Percentiles rank a stretch among this genome's conserved stretches.
Evolutionary conservation across 1,140 invertebrate genomes (phyloP).

Genomic region (Drosophila sechellia): DNA sequence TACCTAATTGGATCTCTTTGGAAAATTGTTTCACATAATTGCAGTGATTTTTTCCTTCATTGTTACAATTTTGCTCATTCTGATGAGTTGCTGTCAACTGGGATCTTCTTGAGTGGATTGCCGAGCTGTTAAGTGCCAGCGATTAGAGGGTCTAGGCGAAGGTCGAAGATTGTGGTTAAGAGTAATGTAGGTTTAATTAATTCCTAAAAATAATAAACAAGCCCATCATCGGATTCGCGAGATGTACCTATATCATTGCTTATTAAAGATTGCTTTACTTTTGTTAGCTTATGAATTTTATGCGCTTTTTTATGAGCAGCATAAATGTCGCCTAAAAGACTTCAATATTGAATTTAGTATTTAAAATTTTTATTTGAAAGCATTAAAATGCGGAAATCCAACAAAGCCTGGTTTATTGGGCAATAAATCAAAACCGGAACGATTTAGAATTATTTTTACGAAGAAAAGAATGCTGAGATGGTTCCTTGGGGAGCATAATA

Average conservation of each 20-base stretch:
- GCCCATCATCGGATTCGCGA: not conserved
- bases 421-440: constrained; percentile 30
- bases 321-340: not conserved
- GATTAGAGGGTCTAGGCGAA: constrained; percentile 36
- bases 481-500: constrained; percentile 9
- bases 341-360: too few relatives aligned
- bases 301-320: not conserved
- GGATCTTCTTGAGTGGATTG: constrained; percentile 32
- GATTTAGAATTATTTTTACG: not conserved
- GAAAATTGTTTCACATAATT: constrained; percentile 60
- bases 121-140: constrained; percentile 46
- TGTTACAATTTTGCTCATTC: constrained; percentile 50
- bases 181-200: constrained; percentile 31
- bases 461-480: not conserved
- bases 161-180: constrained; percentile 33
- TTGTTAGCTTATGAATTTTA: not conserved
- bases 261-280: not conserved
- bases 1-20: constrained; percentile 35
- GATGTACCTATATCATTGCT: not conserved
- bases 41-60: constrained; percentile 67
- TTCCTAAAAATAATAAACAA: constrained; percentile 14
- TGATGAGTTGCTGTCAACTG: constrained; percentile 57
- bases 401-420: not conserved
- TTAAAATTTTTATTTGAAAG: not conserved
- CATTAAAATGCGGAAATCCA: not conserved